phyloP scores from a whole-genome alignment of 2,797 vertebrate species.

The Phoeniculus purpureus region DNA sequence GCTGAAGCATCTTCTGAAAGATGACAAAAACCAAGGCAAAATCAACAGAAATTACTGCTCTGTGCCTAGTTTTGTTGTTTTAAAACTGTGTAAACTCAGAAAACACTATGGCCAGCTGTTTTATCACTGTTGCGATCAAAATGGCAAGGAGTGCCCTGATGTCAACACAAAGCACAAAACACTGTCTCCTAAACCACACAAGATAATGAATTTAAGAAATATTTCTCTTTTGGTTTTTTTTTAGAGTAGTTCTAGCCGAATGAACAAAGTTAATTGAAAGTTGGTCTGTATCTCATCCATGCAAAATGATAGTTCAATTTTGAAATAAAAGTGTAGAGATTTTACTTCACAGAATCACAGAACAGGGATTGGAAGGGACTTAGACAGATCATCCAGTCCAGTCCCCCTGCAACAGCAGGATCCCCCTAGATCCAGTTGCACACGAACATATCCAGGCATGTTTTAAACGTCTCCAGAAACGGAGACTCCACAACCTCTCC shows the following conservation, averaged over 20 bases:
- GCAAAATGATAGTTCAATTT: neutral
- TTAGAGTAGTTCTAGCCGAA: too few species aligned
- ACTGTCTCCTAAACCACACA: neutral
- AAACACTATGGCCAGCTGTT: neutral
- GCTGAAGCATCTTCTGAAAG: neutral
- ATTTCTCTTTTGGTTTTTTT: neutral
- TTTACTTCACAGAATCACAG: neutral
- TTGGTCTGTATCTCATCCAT: neutral
- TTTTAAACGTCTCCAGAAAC: too few species aligned
- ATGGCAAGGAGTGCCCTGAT: neutral
- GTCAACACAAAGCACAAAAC: neutral
- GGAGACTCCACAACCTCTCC: too few species aligned
- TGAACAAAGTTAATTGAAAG: neutral
- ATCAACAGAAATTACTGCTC: neutral
- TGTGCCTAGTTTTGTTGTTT: neutral
- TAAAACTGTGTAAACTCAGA: neutral
- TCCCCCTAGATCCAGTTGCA: too few species aligned
- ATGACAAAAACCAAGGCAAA: neutral
- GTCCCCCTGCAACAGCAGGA: too few species aligned
- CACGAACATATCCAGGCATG: too few species aligned
- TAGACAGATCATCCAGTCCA: too few species aligned
- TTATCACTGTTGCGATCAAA: neutral
- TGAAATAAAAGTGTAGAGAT: neutral
- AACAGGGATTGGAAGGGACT: too few species aligned
- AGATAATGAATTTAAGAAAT: neutral